Conservation (phyloP, 2,888 invertebrate species). For the Timandra comae region DNA sequence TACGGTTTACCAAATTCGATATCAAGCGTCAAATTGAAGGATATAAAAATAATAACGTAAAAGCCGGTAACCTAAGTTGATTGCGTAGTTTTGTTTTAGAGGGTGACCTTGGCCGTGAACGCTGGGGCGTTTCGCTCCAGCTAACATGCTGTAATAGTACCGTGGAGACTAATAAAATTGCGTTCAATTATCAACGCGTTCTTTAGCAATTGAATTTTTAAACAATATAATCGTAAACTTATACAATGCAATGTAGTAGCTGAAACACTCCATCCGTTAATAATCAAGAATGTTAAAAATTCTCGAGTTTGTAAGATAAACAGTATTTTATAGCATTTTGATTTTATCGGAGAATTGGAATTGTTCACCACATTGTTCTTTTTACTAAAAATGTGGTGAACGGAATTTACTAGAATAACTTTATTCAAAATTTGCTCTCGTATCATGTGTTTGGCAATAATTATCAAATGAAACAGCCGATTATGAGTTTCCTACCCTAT, state of each 20-base stretch:
- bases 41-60: slow-evolving; percentile 20
- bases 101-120: slow-evolving; percentile 72
- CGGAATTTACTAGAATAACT: no score
- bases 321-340: no score
- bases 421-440: no score
- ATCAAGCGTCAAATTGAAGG: slow-evolving; percentile 10
- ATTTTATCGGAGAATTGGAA: no score
- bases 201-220: slow-evolving; percentile 30
- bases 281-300: slow-evolving; percentile 14
- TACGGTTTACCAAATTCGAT: slow-evolving; percentile 1
- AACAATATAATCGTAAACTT: slow-evolving; percentile 19
- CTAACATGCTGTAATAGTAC: slow-evolving; percentile 61
- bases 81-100: slow-evolving; percentile 65
- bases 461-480: no score
- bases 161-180: slow-evolving; percentile 58
- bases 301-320: no score
- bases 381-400: no score
- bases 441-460: no score
- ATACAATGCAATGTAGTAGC: slow-evolving; percentile 12
- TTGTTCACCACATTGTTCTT: no score
- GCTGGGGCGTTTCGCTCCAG: slow-evolving; percentile 64
- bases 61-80: slow-evolving; percentile 29
- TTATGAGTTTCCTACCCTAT: no score
- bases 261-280: slow-evolving; percentile 11
- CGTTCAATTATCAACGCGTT: slow-evolving; percentile 59